Evolutionary conservation across 2,888 invertebrate genomes (phyloP).

Genomic region (Aspidiotus rigidus): DNA sequence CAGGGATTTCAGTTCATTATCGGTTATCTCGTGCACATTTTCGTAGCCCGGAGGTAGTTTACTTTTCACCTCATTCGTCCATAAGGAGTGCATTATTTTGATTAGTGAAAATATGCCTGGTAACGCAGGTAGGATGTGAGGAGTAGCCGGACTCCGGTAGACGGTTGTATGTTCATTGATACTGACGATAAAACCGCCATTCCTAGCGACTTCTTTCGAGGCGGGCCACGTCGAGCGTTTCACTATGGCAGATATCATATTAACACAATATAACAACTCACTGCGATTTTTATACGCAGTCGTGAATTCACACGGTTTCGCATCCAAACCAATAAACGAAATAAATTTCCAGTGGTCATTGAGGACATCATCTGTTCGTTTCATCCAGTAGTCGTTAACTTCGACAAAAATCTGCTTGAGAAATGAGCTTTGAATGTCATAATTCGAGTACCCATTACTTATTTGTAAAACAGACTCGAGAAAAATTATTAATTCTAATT

Average conservation of each 20-base stretch:
- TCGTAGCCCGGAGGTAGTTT: constrained; percentile 28
- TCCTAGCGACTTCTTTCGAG: constrained; percentile 9
- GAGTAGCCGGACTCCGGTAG: constrained; percentile 77
- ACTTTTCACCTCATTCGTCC: constrained; percentile 53
- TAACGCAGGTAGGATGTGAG: constrained; percentile 69
- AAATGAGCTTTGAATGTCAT: constrained; percentile 60
- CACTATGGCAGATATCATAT: constrained; percentile 30
- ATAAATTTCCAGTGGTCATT: constrained; percentile 23
- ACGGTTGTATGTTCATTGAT: constrained; percentile 60
- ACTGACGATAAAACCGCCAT: constrained; percentile 25
- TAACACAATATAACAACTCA: constrained; percentile 34
- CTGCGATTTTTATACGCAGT: constrained; percentile 33
- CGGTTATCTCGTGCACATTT: constrained; percentile 34
- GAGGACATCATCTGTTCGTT: constrained; percentile 23
- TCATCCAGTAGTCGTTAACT: constrained; percentile 32
- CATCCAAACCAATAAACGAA: constrained; percentile 33
- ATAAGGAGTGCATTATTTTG: constrained; percentile 70
- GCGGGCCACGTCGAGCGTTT: constrained; percentile 30
- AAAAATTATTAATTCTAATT: constrained; percentile 25
- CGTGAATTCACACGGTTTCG: constrained; percentile 14
- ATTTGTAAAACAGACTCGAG: constrained; percentile 66
- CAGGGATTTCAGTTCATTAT: constrained; percentile 30
- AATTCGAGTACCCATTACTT: constrained; percentile 84
- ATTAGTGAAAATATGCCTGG: constrained; percentile 71
- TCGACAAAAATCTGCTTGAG: constrained; percentile 52